These are phyloP conservation scores for Orientallactaga sibirica DNA, from an alignment of 2,797 vertebrate species.

Conservation along the genomic window DNA sequence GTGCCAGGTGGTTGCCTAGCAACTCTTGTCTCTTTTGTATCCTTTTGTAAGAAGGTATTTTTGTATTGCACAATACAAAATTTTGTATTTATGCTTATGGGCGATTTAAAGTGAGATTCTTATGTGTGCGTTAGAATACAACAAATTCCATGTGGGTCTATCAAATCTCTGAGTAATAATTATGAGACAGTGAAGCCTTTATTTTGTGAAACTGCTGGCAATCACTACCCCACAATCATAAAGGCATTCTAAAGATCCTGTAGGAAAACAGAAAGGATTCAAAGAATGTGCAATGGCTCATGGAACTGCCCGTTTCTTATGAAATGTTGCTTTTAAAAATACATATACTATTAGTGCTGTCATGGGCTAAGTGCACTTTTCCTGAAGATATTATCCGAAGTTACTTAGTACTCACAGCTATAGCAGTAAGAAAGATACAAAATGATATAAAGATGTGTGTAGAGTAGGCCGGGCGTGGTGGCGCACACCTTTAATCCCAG, in stretches of 20 bases:
- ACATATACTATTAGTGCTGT: slow-evolving; percentile 58
- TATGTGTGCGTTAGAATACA: slow-evolving; percentile 48
- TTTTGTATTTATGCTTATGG: slow-evolving; percentile 73
- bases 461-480: too few species aligned
- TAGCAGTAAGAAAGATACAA: slow-evolving; percentile 22
- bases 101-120: slow-evolving; percentile 67
- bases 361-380: slow-evolving; percentile 67
- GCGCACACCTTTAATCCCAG: too few species aligned
- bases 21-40: slow-evolving; percentile 74
- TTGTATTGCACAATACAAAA: slow-evolving; percentile 38
- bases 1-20: slow-evolving; percentile 76
- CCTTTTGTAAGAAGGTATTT: slow-evolving; percentile 68
- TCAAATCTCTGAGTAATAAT: slow-evolving; percentile 65
- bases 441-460: slow-evolving; percentile 45
- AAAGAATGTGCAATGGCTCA: slow-evolving; percentile 39
- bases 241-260: slow-evolving; percentile 55
- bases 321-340: slow-evolving; percentile 60
- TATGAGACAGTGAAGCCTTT: slow-evolving; percentile 55
- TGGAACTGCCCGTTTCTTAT: slow-evolving; percentile 46
- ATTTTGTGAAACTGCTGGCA: slow-evolving; percentile 50
- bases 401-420: slow-evolving; percentile 54
- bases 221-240: not conserved
- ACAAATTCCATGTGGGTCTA: slow-evolving; percentile 24
- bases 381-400: slow-evolving; percentile 58
- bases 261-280: slow-evolving; percentile 67